Evolutionary conservation across 2,888 invertebrate species (phyloP).

Genomic region (Ectemnius continuus): DNA sequence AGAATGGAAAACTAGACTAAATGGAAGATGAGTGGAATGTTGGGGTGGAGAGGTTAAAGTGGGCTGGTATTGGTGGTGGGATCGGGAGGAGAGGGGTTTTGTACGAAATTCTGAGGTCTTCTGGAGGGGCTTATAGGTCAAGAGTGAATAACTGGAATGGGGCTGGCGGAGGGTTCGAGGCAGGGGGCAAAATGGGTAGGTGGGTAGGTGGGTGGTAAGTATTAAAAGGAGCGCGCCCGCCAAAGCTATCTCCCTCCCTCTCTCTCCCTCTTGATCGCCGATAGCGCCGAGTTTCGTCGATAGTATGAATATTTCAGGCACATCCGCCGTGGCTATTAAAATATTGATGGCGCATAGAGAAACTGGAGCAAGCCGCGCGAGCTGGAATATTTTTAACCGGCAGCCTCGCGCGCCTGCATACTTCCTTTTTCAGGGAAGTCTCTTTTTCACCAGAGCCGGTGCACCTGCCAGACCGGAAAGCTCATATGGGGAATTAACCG

Average conservation of each 20-base stretch:
- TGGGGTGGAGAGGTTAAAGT: too few species aligned
- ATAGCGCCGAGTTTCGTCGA: conserved; percentile 5
- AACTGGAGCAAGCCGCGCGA: conserved; percentile 42
- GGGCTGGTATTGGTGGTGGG: too few species aligned
- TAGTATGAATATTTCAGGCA: conserved; percentile 34
- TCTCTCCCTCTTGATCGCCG: neutral
- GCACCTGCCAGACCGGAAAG: conserved; percentile 23
- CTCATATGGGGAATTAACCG: conserved; percentile 22
- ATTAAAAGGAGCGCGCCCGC: conserved; percentile 13
- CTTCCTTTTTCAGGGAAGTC: conserved; percentile 26
- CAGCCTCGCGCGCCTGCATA: conserved; percentile 5
- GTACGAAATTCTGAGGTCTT: conserved; percentile 1
- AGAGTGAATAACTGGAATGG: conserved; percentile 11
- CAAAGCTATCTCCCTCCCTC: neutral
- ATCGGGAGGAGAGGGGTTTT: neutral
- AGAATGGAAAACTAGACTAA: too few species aligned
- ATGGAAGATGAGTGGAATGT: too few species aligned
- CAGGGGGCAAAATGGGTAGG: too few species aligned
- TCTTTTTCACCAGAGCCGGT: conserved; percentile 28
- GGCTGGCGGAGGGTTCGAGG: too few species aligned
- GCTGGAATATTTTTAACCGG: conserved; percentile 44
- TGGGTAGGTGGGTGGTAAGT: neutral
- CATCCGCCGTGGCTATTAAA: conserved; percentile 34
- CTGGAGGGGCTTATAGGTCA: conserved; percentile 10
- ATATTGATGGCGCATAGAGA: conserved; percentile 27